Evolutionary conservation across 2,888 invertebrate genomes (phyloP).

Genomic region (Malthinus flaveolus): DNA sequence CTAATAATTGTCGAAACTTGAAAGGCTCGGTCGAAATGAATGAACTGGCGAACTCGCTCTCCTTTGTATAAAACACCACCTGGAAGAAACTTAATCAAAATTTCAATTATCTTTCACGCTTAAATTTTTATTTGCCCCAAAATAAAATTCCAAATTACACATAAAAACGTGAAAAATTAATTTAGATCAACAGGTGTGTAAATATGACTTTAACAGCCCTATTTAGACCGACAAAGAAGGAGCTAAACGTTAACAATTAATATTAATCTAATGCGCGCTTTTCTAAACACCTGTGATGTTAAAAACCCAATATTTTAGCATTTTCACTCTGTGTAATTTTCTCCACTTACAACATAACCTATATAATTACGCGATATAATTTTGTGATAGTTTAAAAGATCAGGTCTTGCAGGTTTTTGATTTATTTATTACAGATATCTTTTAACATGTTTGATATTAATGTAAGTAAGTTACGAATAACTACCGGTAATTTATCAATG

Average conservation of each 20-base stretch:
- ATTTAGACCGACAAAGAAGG: background rate
- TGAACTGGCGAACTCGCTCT: background rate
- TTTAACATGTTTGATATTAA: no score
- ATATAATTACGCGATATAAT: conserved; percentile 10
- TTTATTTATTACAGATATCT: no score
- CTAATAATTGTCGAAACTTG: no score
- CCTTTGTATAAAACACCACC: background rate
- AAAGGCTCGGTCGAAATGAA: background rate
- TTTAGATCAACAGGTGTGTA: conserved; percentile 5
- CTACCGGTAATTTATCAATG: no score
- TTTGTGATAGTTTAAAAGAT: background rate
- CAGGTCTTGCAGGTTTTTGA: no score
- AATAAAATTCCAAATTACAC: background rate
- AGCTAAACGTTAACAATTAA: conserved; percentile 3
- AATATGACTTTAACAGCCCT: conserved; percentile 1
- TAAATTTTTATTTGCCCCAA: background rate
- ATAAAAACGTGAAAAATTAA: background rate
- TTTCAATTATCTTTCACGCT: background rate
- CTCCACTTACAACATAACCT: conserved; percentile 5
- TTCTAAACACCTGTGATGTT: conserved; percentile 15
- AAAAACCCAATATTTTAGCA: conserved; percentile 6
- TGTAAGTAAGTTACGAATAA: no score
- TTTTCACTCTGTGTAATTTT: conserved; percentile 14
- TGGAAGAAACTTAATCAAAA: background rate
- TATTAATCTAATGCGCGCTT: conserved; percentile 9